phyloP scores from a whole-genome alignment of 1,140 invertebrate species.

The Holcopasites calliopsidis region DNA sequence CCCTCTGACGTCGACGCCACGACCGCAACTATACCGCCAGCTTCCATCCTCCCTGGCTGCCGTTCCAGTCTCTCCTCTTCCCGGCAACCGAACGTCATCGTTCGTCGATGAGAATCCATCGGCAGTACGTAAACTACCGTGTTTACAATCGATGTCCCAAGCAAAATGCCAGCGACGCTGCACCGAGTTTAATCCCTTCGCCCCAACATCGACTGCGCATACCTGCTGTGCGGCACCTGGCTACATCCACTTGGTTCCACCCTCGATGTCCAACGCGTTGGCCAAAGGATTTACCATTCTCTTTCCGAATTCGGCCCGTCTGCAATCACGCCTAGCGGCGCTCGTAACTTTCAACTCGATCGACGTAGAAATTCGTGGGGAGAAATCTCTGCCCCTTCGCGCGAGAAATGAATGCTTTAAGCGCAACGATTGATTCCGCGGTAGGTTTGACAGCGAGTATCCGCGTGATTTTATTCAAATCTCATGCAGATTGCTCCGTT shows the following conservation, averaged over 20 bases:
- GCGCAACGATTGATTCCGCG: constrained; percentile 51
- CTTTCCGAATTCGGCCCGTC: constrained; percentile 20
- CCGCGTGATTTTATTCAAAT: constrained; percentile 64
- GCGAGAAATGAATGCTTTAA: constrained; percentile 7
- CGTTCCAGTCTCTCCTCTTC: constrained; percentile 21
- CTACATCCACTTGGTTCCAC: too few relatives aligned
- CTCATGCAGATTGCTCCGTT: constrained; percentile 62
- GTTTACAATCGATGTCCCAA: constrained; percentile 62
- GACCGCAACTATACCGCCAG: neutral
- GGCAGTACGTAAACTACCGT: constrained; percentile 48
- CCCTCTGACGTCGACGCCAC: neutral
- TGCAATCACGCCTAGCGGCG: too few relatives aligned
- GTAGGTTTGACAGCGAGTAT: too few relatives aligned
- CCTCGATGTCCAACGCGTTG: constrained; percentile 39
- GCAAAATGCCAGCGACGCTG: constrained; percentile 26
- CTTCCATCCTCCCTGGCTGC: neutral
- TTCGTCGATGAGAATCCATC: constrained; percentile 60
- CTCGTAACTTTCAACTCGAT: constrained; percentile 39
- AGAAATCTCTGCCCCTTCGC: constrained; percentile 10
- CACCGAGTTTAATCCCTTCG: neutral
- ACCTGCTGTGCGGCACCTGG: constrained; percentile 24
- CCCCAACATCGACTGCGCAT: neutral
- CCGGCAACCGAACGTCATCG: constrained; percentile 4
- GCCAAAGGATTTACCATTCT: constrained; percentile 1
- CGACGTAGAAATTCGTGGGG: neutral